Conservation (phyloP, 1,140 invertebrate species). For the Drosophila suzukii region DNA sequence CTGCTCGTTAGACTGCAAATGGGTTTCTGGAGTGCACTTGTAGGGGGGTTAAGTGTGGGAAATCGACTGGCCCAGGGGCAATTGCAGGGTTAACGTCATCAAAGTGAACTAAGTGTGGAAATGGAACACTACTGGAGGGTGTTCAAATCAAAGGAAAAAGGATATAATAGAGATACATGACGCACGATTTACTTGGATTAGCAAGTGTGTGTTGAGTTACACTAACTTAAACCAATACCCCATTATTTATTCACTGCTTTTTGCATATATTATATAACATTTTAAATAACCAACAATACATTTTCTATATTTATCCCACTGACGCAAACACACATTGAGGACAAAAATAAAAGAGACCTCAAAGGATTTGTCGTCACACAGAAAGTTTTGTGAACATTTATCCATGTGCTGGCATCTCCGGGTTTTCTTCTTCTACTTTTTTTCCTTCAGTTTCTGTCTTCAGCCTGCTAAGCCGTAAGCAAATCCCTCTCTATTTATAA, state of each 20-base stretch:
- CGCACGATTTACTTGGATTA: not conserved
- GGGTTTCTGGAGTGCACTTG: not conserved
- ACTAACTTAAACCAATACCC: not conserved
- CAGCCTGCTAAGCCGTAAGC: conserved; percentile 31
- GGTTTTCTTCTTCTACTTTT: not conserved
- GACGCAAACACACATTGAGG: conserved; percentile 8
- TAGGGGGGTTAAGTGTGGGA: conserved; percentile 7
- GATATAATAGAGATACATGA: not conserved
- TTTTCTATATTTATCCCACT: conserved; percentile 2
- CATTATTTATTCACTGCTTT: not conserved
- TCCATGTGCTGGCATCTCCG: conserved; percentile 26
- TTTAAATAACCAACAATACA: not conserved
- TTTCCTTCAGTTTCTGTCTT: conserved; percentile 1
- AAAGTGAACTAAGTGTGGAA: conserved; percentile 32
- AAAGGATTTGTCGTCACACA: conserved; percentile 29
- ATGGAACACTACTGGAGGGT: conserved; percentile 22
- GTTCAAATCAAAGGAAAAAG: not conserved
- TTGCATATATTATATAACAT: not conserved
- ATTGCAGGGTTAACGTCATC: conserved; percentile 30
- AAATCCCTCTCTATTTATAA: conserved; percentile 45
- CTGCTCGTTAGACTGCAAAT: conserved; percentile 38
- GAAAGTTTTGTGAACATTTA: conserved; percentile 19
- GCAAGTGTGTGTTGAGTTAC: not conserved
- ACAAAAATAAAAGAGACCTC: conserved; percentile 14
- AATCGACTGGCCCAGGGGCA: conserved; percentile 18